Evolutionary conservation across 1,140 invertebrate genomes (phyloP).

Genomic region (Danaus melanippus): DNA sequence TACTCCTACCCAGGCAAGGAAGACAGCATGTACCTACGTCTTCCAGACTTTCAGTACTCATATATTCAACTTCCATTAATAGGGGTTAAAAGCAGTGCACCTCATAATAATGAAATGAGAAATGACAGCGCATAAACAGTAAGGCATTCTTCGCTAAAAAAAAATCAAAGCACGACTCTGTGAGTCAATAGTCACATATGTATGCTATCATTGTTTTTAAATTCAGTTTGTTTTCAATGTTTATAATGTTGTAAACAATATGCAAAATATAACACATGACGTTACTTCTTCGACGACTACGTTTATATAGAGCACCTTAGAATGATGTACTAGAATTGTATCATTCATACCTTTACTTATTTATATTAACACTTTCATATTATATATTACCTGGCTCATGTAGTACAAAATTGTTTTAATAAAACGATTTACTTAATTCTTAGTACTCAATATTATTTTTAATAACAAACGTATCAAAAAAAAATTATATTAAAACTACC

Average conservation of each 20-base stretch:
- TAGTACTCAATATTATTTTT: too few relatives aligned
- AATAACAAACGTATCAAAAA: too few relatives aligned
- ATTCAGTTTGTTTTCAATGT: conserved; percentile 49
- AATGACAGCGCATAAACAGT: conserved; percentile 21
- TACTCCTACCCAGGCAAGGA: conserved; percentile 51
- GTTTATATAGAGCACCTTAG: too few relatives aligned
- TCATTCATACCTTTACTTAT: too few relatives aligned
- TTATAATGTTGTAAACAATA: conserved; percentile 30
- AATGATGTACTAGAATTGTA: too few relatives aligned
- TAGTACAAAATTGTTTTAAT: too few relatives aligned
- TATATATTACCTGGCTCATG: too few relatives aligned
- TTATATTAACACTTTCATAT: too few relatives aligned
- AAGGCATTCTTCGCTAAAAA: conserved; percentile 35
- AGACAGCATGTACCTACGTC: conserved; percentile 60
- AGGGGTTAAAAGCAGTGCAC: conserved; percentile 13
- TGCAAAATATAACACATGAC: conserved; percentile 26
- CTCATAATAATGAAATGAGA: conserved; percentile 15
- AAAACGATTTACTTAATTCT: too few relatives aligned
- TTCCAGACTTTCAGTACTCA: conserved; percentile 52
- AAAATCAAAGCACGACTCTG: conserved; percentile 39
- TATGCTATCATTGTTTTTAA: conserved; percentile 55
- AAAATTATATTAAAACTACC: too few relatives aligned
- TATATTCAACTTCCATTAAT: conserved; percentile 47
- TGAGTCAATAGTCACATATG: conserved; percentile 40
- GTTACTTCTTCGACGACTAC: not conserved